These are phyloP conservation scores for Leuciscus waleckii DNA, from an alignment of 2,797 vertebrate species.

Conservation along the genomic window DNA sequence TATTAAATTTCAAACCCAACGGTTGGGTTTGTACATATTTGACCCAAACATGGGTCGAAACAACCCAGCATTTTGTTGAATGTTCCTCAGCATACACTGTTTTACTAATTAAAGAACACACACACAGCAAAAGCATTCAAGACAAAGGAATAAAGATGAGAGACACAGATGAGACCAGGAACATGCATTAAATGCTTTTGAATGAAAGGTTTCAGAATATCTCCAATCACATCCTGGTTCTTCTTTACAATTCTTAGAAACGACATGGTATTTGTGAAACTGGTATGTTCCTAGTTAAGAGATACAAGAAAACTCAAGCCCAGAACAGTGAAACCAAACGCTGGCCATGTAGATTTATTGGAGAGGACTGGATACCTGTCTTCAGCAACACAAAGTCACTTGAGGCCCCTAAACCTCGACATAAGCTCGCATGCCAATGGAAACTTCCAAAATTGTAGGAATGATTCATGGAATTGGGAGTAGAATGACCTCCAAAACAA, in stretches of 20 bases:
- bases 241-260: neutral
- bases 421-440: conserved; percentile 30
- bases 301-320: conserved; percentile 19
- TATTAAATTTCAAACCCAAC: neutral
- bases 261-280: neutral
- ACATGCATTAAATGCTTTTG: too few relatives aligned
- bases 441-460: neutral
- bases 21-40: neutral
- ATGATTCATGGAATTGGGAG: conserved; percentile 4
- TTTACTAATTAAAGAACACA: neutral
- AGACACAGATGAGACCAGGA: too few relatives aligned
- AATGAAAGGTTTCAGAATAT: neutral
- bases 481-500: conserved; percentile 5
- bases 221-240: neutral
- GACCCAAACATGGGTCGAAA: neutral
- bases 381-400: conserved; percentile 52
- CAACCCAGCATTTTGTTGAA: too few relatives aligned
- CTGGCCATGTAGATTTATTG: conserved; percentile 56
- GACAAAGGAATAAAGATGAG: too few relatives aligned
- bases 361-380: conserved; percentile 18
- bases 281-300: conserved; percentile 9
- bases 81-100: too few relatives aligned
- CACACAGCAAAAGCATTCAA: too few relatives aligned
- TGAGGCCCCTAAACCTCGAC: conserved; percentile 52
- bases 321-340: conserved; percentile 52